phyloP scores from a whole-genome alignment of 2,797 vertebrate species.

The Euthynnus affinis region DNA sequence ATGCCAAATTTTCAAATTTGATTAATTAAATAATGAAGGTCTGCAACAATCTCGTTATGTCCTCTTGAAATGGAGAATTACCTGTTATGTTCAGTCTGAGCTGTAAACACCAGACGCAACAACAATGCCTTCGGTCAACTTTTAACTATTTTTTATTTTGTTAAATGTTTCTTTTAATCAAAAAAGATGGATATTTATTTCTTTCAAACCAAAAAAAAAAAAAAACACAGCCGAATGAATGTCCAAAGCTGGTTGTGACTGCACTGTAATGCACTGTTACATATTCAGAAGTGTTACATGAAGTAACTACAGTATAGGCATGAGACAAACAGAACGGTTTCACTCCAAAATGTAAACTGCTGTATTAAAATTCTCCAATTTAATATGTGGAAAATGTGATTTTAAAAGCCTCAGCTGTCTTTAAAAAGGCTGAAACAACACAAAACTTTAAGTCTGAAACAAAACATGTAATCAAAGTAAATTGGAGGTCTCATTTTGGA shows the following conservation, averaged over 20 bases:
- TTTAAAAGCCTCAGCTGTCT: neutral
- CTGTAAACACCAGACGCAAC: conserved; percentile 23
- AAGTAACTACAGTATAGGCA: conserved; percentile 35
- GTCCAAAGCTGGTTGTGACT: conserved; percentile 47
- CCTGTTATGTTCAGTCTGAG: neutral
- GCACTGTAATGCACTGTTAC: conserved; percentile 46
- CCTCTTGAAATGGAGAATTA: neutral
- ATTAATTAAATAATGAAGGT: neutral
- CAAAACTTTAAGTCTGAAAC: neutral
- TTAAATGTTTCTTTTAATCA: conserved; percentile 31
- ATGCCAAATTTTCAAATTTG: conserved; percentile 36
- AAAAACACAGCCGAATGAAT: conserved; percentile 37
- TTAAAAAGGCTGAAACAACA: conserved; percentile 21
- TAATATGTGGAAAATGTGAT: neutral
- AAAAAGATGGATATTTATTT: neutral
- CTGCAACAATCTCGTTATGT: no score
- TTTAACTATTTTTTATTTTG: conserved; percentile 34
- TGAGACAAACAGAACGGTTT: conserved; percentile 40
- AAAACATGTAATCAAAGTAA: conserved; percentile 2
- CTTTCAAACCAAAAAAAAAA: conserved; percentile 28
- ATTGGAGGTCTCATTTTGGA: conserved; percentile 31
- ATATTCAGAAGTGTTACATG: conserved; percentile 47
- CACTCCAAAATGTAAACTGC: conserved; percentile 34
- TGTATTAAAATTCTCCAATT: neutral
- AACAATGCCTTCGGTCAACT: conserved; percentile 55